Percentiles rank a stretch among this genome's conserved stretches.
These are phyloP conservation scores for Eptesicus fuscus DNA, from an alignment of 2,113 vertebrate species.

Conservation along the genomic window DNA sequence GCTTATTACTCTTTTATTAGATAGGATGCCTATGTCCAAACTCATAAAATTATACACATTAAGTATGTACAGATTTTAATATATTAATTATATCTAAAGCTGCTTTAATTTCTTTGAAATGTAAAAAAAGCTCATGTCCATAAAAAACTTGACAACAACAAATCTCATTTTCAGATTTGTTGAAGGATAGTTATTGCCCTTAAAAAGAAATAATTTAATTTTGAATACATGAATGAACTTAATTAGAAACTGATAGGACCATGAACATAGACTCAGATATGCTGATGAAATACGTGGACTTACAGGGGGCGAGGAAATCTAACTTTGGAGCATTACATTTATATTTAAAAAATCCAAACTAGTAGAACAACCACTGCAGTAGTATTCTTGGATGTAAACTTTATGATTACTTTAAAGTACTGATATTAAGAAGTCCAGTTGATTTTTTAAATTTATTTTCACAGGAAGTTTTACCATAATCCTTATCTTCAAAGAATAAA, in stretches of 20 bases:
- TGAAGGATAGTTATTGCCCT: not conserved
- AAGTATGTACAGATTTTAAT: not conserved
- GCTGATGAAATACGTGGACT: not conserved
- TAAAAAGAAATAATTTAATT: not conserved
- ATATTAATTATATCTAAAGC: not conserved
- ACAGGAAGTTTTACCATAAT: not conserved
- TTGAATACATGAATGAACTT: not conserved
- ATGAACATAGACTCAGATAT: not conserved
- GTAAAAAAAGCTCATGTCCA: not conserved
- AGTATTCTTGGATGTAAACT: not conserved
- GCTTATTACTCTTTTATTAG: too few relatives aligned
- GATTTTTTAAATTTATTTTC: not conserved
- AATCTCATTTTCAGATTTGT: not conserved
- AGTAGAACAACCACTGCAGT: not conserved
- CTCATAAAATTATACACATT: not conserved
- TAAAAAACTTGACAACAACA: not conserved
- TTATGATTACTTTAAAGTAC: not conserved
- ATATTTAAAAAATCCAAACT: not conserved
- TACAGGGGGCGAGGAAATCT: not conserved
- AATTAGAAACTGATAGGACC: not conserved
- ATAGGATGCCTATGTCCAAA: not conserved
- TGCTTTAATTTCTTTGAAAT: not conserved
- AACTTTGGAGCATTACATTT: not conserved
- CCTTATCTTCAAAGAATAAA: not conserved
- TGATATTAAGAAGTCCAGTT: not conserved